phyloP scores from a whole-genome alignment of 2,888 invertebrate species.

The Drosophila paranaensis region DNA sequence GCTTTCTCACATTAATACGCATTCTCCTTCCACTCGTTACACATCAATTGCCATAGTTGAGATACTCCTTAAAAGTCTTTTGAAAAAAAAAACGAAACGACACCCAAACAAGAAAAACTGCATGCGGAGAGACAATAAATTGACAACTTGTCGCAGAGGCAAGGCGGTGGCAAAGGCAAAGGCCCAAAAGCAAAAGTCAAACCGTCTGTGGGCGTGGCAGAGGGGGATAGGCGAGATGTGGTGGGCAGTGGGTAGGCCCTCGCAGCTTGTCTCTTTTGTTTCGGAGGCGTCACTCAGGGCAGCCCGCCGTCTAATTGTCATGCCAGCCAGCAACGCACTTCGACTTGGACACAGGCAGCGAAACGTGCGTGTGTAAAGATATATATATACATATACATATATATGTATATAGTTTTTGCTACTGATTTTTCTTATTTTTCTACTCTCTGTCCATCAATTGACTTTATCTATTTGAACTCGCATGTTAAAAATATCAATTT shows the following conservation, averaged over 20 bases:
- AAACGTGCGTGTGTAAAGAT: conserved; percentile 9
- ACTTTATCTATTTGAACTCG: conserved; percentile 79
- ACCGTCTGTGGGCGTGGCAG: conserved; percentile 1
- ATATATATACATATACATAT: background rate
- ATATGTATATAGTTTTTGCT: conserved; percentile 40
- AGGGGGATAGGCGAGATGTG: background rate
- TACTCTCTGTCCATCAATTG: conserved; percentile 76
- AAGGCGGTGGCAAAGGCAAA: conserved; percentile 10
- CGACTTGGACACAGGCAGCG: conserved; percentile 33
- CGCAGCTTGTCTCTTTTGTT: conserved; percentile 59
- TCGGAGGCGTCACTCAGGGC: conserved; percentile 71
- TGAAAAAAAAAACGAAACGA: background rate
- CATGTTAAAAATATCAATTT: conserved; percentile 79
- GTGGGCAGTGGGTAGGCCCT: conserved; percentile 1
- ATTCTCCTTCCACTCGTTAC: background rate
- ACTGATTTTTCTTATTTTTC: conserved; percentile 75
- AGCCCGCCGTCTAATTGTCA: conserved; percentile 74
- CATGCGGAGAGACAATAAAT: conserved; percentile 45
- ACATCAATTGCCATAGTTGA: background rate
- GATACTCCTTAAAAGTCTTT: background rate
- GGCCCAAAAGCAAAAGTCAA: conserved; percentile 8
- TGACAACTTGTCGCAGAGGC: conserved; percentile 52
- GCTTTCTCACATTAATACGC: background rate
- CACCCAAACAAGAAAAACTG: conserved; percentile 26
- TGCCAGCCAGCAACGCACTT: conserved; percentile 74